phyloP scores from a whole-genome alignment of 2,113 vertebrate species.

The Crotalus viridis region DNA sequence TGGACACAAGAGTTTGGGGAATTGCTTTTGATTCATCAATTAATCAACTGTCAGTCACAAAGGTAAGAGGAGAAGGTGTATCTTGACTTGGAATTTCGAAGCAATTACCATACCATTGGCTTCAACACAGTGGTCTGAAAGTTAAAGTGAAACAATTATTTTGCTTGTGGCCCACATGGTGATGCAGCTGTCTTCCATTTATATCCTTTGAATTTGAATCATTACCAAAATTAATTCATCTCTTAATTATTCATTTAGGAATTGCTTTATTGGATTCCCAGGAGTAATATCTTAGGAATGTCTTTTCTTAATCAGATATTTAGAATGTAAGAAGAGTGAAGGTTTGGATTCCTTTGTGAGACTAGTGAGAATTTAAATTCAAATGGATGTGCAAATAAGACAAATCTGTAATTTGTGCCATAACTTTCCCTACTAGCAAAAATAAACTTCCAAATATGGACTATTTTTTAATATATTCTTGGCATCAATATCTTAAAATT shows the following conservation, averaged over 20 bases:
- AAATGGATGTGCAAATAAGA: conserved; percentile 61
- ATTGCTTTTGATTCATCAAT: conserved; percentile 50
- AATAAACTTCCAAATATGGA: conserved; percentile 46
- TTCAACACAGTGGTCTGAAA: conserved; percentile 63
- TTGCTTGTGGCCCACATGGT: conserved; percentile 68
- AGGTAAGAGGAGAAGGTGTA: conserved; percentile 56
- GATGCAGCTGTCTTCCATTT: conserved; percentile 65
- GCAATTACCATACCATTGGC: conserved; percentile 59
- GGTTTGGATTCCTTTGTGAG: conserved; percentile 51
- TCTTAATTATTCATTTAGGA: conserved; percentile 68
- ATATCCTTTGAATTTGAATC: conserved; percentile 65
- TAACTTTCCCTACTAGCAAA: conserved; percentile 28
- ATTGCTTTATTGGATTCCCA: conserved; percentile 62
- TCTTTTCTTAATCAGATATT: conserved; percentile 63
- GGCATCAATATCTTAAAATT: conserved; percentile 54
- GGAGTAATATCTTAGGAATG: conserved; percentile 61
- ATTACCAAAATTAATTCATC: conserved; percentile 60
- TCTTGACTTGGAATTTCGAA: conserved; percentile 66
- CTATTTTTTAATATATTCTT: conserved; percentile 55
- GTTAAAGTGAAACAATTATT: conserved; percentile 70
- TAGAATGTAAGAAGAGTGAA: conserved; percentile 59
- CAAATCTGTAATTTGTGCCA: conserved; percentile 56
- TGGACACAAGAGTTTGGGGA: conserved; percentile 37
- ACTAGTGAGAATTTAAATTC: conserved; percentile 64
- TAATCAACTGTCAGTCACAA: conserved; percentile 52